Evolutionary conservation across 92 coral and sea anemone genomes (phyloP), one percentile per base, ranked within the genome.

Genomic region (Isaurus tuberculatus): DNA sequence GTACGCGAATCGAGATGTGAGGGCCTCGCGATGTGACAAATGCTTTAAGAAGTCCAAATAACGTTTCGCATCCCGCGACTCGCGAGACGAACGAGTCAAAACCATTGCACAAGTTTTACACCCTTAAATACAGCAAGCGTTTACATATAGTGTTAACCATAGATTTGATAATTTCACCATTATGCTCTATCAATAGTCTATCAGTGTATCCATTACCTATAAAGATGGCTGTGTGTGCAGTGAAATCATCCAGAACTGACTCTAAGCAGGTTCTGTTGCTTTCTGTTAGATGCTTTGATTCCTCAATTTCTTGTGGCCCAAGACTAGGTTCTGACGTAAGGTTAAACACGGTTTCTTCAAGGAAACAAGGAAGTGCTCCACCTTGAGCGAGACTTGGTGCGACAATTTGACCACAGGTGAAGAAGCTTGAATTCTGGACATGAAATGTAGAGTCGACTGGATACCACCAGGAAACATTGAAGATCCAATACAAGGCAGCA

Each of bases 391-490:
- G 63, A 33, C 85, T 80, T 36, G 85, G 17, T 30, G 74, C 75
- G 7, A 66, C 61, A n/a, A 80, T 80, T 51, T 80, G 75, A 16
- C 85, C 75, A 65, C 36, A 80, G 14, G 75, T 27, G 13, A 3
- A 2, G 64, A 80, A 66, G 43, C 36, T 80, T 8, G 20, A 34
- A 65, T 80, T 86, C 46, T 79, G 84, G 42, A 77, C 64, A 65
- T 36, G 42, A 36, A 37, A 9, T 63, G 66, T 44, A 29, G 60
- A n/a, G 58, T 84, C 17, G 90, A 86, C 78, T 86, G 87, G 22
- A 19, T 75, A 36, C 92, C 92, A 63, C 40, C 27, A 8, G 88
- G 72, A 19, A 85, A 85, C 83, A 85, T 65, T 3, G 17, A 42
- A 17, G 32, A 16, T 2, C 83, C 79, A 17, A 90, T 86, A n/a